Evolutionary conservation across 2,797 vertebrate genomes (phyloP).

Genomic region (Falco berigora): DNA sequence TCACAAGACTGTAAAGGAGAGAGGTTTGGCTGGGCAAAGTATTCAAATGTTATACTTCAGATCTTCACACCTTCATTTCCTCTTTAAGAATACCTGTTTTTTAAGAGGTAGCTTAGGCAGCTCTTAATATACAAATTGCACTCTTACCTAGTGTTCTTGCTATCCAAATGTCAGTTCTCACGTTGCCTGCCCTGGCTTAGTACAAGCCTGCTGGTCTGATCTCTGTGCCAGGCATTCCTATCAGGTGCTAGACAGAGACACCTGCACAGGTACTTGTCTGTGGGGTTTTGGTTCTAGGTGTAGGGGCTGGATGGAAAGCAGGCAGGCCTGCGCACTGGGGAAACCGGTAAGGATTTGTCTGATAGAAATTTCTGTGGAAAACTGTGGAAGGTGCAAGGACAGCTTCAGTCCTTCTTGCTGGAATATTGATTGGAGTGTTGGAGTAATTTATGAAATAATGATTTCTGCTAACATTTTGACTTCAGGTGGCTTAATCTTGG

Average conservation of each 20-base stretch:
- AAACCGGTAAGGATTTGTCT: background rate
- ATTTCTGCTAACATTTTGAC: background rate
- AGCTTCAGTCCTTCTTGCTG: background rate
- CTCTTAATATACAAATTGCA: background rate
- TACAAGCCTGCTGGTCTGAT: background rate
- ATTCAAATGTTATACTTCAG: background rate
- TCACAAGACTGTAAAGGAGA: background rate
- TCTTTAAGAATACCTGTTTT: background rate
- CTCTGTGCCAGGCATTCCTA: background rate
- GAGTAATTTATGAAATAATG: background rate
- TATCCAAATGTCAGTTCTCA: background rate
- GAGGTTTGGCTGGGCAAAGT: background rate
- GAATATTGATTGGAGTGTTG: background rate
- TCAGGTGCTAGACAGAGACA: background rate
- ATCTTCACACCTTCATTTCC: background rate
- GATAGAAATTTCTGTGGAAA: background rate
- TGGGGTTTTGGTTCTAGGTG: background rate
- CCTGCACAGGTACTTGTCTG: background rate
- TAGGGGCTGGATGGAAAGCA: background rate
- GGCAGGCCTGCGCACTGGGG: background rate
- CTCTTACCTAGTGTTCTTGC: background rate
- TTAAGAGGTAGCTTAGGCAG: background rate
- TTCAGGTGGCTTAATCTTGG: conserved; percentile 89
- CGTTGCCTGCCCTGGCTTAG: background rate
- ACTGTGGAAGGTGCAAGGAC: background rate